Evolutionary conservation across 2,113 vertebrate genomes (phyloP), one percentile per base, ranked within the genome.

Genomic region (Lates calcarifer): DNA sequence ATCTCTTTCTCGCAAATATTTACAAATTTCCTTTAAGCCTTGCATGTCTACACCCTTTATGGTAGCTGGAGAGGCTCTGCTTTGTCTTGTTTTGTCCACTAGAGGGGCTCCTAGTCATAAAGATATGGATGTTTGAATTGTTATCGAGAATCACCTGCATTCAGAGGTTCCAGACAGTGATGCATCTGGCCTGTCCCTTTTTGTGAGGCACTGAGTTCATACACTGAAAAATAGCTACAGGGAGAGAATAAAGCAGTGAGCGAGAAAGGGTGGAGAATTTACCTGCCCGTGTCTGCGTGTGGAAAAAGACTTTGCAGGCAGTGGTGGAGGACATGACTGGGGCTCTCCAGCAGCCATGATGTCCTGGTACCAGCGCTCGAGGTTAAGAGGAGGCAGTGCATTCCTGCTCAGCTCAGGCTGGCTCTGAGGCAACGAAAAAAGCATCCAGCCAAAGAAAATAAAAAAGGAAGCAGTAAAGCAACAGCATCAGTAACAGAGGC

Each of bases 241-340:
- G 7, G 39, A 80, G 43, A 76, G 61, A 9, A 17, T 17, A 26
- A 67, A 39, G 33, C 69, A 67, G 65, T 29, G 14, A 63, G 43
- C 3, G 53, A 71, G 85, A 74, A 22, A 45, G 17, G 26, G 26
- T 53, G 47, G 15, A 35, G 77, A 56, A 24, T 90, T 97, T 98
- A 98, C 97, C 97, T 99, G 96, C 82, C 93, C 86, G 45, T 94
- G 94, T 89, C 96, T 96, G 89, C 96, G 96, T 89, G 95, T 90
- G 53, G 95, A 95, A 86, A 95, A 93, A 94, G 93, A 95, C 95
- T 98, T 98, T 95, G 96, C 96, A 76, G 97, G 97, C 85, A 98
- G 95, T 31, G 97, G 97, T 81, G 97, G 97, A 93, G 97, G 97
- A 84, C 96, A 96, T 47, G 95, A 93, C 94, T 94, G 85, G 92